phyloP scores from a whole-genome alignment of 64 coral and sea anemone species.

The Dendrophyllia cribrosa region DNA sequence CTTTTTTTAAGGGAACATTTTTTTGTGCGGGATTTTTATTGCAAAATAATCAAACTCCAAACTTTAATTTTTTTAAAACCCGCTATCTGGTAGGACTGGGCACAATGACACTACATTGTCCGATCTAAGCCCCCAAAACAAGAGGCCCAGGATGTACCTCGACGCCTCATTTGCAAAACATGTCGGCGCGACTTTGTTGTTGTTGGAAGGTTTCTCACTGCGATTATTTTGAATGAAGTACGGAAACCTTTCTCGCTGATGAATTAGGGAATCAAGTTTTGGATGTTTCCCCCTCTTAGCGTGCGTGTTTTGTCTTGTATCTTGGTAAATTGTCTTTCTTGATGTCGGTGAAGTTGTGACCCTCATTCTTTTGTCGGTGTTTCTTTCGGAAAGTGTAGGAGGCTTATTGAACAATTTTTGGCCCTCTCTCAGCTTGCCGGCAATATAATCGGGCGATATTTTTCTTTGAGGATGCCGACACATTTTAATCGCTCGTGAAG shows the following conservation, averaged over 20 bases:
- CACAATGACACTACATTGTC: too few relatives aligned
- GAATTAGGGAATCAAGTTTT: neutral
- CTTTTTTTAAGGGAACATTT: too few relatives aligned
- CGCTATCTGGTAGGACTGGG: too few relatives aligned
- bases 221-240: neutral
- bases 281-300: neutral
- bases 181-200: slow-evolving; percentile 41
- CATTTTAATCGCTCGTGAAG: neutral
- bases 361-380: slow-evolving; percentile 8
- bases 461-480: slow-evolving; percentile 13
- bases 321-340: slow-evolving; percentile 22
- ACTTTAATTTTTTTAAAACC: too few relatives aligned
- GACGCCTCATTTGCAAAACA: slow-evolving; percentile 7
- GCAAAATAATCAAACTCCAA: too few relatives aligned
- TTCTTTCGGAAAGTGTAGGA: slow-evolving; percentile 51
- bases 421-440: slow-evolving; percentile 27
- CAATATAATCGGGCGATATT: neutral
- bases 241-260: slow-evolving; percentile 5
- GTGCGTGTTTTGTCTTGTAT: neutral
- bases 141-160: slow-evolving; percentile 20
- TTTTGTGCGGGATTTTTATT: too few relatives aligned
- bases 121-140: neutral
- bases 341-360: neutral
- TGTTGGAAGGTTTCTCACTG: slow-evolving; percentile 17
- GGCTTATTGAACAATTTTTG: slow-evolving; percentile 23